Conservation (phyloP, 2,113 vertebrate species). For the Periophthalmus modestus region DNA sequence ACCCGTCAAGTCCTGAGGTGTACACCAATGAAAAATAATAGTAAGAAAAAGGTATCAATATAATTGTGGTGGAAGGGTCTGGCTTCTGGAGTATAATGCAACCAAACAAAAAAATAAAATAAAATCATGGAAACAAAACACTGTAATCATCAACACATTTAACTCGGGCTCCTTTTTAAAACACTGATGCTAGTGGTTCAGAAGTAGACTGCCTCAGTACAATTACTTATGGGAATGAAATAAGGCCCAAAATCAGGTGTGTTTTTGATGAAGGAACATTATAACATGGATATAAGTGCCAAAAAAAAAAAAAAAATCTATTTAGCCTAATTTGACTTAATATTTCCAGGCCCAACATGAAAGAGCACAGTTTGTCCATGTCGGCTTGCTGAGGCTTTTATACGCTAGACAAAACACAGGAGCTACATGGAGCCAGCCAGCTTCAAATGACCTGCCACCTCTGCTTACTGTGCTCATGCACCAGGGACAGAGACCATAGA, state of each 20-base stretch:
- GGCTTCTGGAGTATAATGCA: too few species aligned
- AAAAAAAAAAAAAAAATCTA: too few species aligned
- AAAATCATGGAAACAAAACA: too few species aligned
- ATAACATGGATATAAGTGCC: neutral
- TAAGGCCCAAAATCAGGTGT: too few species aligned
- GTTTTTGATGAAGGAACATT: neutral
- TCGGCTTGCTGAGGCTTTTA: constrained; percentile 14
- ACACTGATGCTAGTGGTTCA: neutral
- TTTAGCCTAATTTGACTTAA: constrained; percentile 5
- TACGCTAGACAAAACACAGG: constrained; percentile 51
- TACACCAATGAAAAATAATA: too few species aligned
- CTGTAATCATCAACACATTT: too few species aligned
- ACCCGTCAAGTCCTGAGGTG: too few species aligned
- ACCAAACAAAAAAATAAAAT: too few species aligned
- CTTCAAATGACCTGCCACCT: constrained; percentile 58
- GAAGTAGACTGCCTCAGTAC: neutral
- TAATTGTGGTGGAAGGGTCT: too few species aligned
- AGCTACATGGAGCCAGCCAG: constrained; percentile 37
- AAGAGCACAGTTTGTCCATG: constrained; percentile 29
- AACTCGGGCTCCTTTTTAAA: neutral
- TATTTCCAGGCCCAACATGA: constrained; percentile 36
- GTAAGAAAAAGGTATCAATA: too few species aligned
- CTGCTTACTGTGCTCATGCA: constrained; percentile 45
- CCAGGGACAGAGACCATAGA: constrained; percentile 25
- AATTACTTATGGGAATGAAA: neutral